A percentile compares a stretch with the other conserved stretches of the same genome.
These are phyloP conservation scores for Bradypodion pumilum DNA, from an alignment of 2,797 vertebrate genomes.

Conservation along the genomic window DNA sequence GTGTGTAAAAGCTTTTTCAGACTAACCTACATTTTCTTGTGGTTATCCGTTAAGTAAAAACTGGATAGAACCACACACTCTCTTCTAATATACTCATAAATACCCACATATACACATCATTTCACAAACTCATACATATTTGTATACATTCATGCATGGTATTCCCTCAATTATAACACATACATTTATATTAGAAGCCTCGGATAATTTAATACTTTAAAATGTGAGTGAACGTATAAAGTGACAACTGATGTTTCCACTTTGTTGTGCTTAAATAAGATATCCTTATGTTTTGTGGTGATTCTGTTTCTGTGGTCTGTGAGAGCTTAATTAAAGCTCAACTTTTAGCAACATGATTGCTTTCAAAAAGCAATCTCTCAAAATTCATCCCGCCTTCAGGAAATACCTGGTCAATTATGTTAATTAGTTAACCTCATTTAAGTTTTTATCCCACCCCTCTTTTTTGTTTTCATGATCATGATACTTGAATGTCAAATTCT, in stretches of 20 bases:
- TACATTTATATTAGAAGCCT: too few relatives aligned
- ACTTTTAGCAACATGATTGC: conserved; percentile 22
- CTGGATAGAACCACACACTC: too few relatives aligned
- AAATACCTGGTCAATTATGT: not conserved
- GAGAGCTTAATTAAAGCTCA: conserved; percentile 35
- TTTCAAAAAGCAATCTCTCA: conserved; percentile 40
- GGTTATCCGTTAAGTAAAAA: too few relatives aligned
- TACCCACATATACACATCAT: too few relatives aligned
- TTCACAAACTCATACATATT: too few relatives aligned
- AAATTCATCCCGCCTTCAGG: not conserved
- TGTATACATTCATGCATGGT: too few relatives aligned
- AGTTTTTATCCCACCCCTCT: conserved; percentile 34
- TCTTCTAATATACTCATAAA: too few relatives aligned
- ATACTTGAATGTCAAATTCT: conserved; percentile 3
- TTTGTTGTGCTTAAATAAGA: too few relatives aligned
- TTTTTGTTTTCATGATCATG: conserved; percentile 39
- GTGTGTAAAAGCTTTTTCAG: not conserved
- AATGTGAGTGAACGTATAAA: too few relatives aligned
- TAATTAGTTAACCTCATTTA: conserved; percentile 51
- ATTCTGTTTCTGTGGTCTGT: not conserved
- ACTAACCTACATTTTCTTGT: not conserved
- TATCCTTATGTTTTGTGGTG: not conserved
- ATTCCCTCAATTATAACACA: too few relatives aligned
- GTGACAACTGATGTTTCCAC: too few relatives aligned
- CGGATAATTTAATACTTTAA: too few relatives aligned